Evolutionary conservation across 2,797 vertebrate species (phyloP).

Genomic region (Pseudomugil tenellus): DNA sequence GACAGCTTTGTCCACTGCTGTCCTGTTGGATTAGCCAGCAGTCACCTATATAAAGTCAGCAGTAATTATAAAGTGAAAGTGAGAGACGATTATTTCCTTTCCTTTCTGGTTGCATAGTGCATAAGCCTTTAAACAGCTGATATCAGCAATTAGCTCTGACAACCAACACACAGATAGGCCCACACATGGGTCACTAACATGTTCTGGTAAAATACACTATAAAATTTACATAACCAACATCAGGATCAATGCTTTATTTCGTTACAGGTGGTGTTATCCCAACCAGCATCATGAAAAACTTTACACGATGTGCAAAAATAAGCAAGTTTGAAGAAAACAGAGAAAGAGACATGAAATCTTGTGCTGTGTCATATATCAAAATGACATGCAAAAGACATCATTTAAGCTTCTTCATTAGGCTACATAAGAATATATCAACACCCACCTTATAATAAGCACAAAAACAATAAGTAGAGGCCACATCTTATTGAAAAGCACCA

Average conservation of each 20-base stretch:
- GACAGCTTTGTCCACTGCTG: conserved; percentile 34
- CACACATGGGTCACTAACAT: conserved; percentile 42
- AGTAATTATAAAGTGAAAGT: conserved; percentile 61
- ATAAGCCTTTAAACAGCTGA: conserved; percentile 78
- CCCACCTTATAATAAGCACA: not conserved
- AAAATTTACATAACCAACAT: conserved; percentile 38
- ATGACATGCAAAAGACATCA: conserved; percentile 3
- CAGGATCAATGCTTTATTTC: conserved; percentile 8
- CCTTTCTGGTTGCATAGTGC: conserved; percentile 68
- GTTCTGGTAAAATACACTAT: conserved; percentile 29
- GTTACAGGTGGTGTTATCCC: conserved; percentile 37
- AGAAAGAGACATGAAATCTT: not conserved
- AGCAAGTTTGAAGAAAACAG: conserved; percentile 3
- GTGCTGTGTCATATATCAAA: conserved; percentile 15
- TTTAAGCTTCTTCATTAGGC: conserved; percentile 1
- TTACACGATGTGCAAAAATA: conserved; percentile 2
- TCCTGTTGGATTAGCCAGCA: conserved; percentile 42
- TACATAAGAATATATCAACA: not conserved
- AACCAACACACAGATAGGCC: conserved; percentile 38
- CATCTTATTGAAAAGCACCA: conserved; percentile 6
- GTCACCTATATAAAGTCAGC: conserved; percentile 60
- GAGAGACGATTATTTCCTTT: conserved; percentile 68
- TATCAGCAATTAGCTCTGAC: conserved; percentile 77
- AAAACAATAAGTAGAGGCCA: not conserved
- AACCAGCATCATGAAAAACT: no score